Evolutionary conservation across 2,797 vertebrate species (phyloP).

Genomic region (Ctenopoma multispine): DNA sequence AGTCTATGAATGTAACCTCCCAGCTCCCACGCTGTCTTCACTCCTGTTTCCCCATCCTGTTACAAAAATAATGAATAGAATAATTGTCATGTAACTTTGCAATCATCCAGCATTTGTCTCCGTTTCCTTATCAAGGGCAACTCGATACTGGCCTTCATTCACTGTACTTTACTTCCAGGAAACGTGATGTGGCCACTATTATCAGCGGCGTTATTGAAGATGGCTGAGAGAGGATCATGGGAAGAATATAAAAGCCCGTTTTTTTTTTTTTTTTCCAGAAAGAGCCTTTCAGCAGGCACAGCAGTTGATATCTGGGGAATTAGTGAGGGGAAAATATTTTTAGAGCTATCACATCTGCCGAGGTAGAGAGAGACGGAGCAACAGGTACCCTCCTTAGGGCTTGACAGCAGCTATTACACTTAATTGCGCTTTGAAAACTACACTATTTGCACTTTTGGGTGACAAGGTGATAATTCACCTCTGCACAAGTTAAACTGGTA

Average conservation of each 20-base stretch:
- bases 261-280: constrained; percentile 47
- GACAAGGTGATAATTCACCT: constrained; percentile 97
- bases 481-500: constrained; percentile 90
- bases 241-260: constrained; percentile 69
- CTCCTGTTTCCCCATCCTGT: constrained; percentile 57
- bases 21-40: constrained; percentile 68
- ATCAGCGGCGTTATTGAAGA: constrained; percentile 64
- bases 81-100: constrained; percentile 83
- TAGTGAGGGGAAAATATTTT: constrained; percentile 81
- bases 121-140: constrained; percentile 78
- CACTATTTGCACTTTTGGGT: constrained; percentile 91
- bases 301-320: constrained; percentile 80
- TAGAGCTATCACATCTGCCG: constrained; percentile 86
- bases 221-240: constrained; percentile 47
- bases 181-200: constrained; percentile 77
- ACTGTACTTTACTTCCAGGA: constrained; percentile 73
- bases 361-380: constrained; percentile 48
- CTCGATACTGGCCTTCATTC: constrained; percentile 77
- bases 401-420: constrained; percentile 95
- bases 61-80: constrained; percentile 84
- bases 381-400: constrained; percentile 89
- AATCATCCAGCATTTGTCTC: constrained; percentile 80
- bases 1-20: constrained; percentile 65
- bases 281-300: constrained; percentile 72
- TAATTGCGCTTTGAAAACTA: constrained; percentile 92